Base-by-base conservation (phyloP, 2,113 vertebrate species). In the Peromyscus maniculatus region DNA sequence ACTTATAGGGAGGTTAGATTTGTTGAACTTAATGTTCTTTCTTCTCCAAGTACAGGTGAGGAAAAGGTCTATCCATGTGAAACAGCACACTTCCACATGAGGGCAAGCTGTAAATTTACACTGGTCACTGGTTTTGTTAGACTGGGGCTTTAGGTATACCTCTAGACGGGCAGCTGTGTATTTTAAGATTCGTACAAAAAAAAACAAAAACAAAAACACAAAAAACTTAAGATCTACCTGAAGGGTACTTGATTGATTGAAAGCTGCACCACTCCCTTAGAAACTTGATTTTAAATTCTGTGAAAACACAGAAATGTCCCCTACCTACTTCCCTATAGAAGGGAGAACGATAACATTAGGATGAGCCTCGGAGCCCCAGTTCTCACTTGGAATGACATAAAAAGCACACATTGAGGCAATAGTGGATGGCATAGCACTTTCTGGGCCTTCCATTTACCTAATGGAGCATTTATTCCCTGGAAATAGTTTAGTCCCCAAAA, bases 401-500 rank as follows among this genome's bases (percentile, higher is more conserved):
- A 97, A 95, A 59, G 66, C 39, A 69, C 57, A 79, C 69, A 72
- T 33, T 67, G 49, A 55, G 72, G 89, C 57, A 79, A 69, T 92
- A 90, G 87, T 64, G 72, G 86, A 62, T 67, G 46, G 93, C 86
- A 87, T 33, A 78, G 64, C 67, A 72, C 31, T 84, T 84, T 91
- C 39, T 17, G 67, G 59, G 62, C 46, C 59, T 52, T 22, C 91
- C 77, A 91, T 94, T 93, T 74, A 59, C 87, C 75, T 93, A 93
- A 52, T 94, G 66, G 75, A 92, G 86, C n/a, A 26, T 80, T 93
- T 88, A 94, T 26, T 88, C 62, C 52, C 92, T 84, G 31, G 31
- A 78, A 97, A 84, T 84, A 52, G 36, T 92, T 97, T 83, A 72
- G 72, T 93, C 49, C 89, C 31, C 43, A 36, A 69, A 93, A 87